Evolutionary conservation across 2,797 vertebrate species (phyloP).

Genomic region (Poeciliopsis infans): DNA sequence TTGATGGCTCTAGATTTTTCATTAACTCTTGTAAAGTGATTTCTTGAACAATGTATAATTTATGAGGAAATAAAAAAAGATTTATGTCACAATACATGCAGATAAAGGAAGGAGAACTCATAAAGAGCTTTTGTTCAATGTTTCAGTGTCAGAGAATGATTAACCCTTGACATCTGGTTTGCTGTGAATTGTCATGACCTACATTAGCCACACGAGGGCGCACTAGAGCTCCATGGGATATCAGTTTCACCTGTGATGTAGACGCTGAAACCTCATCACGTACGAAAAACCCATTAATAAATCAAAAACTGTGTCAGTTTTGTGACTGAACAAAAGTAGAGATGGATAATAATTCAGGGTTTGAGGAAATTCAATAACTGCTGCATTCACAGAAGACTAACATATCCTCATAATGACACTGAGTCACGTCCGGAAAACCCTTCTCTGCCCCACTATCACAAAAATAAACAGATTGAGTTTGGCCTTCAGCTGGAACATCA

Average conservation of each 20-base stretch:
- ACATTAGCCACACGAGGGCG: conserved; percentile 23
- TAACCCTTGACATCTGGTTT: not conserved
- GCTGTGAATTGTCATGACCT: not conserved
- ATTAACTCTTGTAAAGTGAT: not conserved
- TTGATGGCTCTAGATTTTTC: conserved; percentile 13
- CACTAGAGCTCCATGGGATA: not conserved
- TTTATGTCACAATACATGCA: conserved; percentile 15
- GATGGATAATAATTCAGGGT: not conserved
- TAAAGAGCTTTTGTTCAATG: not conserved
- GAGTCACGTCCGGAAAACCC: not conserved
- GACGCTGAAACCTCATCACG: not conserved
- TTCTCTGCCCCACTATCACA: not conserved
- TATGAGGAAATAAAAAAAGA: conserved; percentile 36
- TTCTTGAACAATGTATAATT: not conserved
- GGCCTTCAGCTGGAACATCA: not conserved
- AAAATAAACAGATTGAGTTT: not conserved
- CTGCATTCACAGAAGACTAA: not conserved
- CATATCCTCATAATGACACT: not conserved
- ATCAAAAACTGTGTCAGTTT: not conserved
- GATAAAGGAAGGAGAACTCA: not conserved
- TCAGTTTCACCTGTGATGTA: not conserved
- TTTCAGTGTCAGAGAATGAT: not conserved
- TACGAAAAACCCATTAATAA: conserved; percentile 2
- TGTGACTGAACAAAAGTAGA: not conserved
- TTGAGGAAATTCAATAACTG: not conserved